Evolutionary conservation across 37 sponge, comb jelly and placozoan genomes (phyloP), one percentile per base, ranked within the genome.

Genomic region (Eunapius fragilis): DNA sequence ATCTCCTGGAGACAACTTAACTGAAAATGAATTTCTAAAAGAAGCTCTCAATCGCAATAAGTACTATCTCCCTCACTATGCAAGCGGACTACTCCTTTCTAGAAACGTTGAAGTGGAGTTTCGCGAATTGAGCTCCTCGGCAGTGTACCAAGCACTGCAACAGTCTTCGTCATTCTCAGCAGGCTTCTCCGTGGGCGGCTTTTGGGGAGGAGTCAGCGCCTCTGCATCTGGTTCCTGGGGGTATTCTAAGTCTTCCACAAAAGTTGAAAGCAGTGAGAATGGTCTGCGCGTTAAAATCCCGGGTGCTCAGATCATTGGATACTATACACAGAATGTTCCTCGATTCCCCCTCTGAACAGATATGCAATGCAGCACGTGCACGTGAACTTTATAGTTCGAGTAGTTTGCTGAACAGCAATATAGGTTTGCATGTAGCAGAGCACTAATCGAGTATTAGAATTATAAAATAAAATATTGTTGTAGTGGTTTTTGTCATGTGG

Each of bases 251-350:
- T 31, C 9, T 31, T 47, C n/a, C n/a, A 28, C 67, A 28, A 26
- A n/a, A 5, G 81, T 37, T 9, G 26, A 74, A 22, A 80, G 75
- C n/a, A 87, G 79, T 25, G 80, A 73, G 4, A 35, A 49, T 74
- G 87, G 87, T 2, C 31, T 87, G 81, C 73, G 58, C 75, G 68
- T 87, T 2, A 74, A n/a, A 23, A 87, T 87, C 9, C 87, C 87
- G 5, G 87, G 87, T 25, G 81, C 81, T 31, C 81, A 80, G 25
- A 50, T 80, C 13, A 80, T 87, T 87, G 87, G 87, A 24, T 87
- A 87, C 74, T 87, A 80, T 28, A 87, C 87, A 31, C 78, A 87
- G 38, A 72, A 34, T 27, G 37, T 87, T 35, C 87, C 87, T 28
- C 37, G 25, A 6, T 87, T 87, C 67, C 87, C 87, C n/a, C n/a